A percentile compares a stretch with the other conserved stretches of the same genome.
phyloP scores from a whole-genome alignment of 1,140 invertebrate genomes.

The Helicoverpa armigera region DNA sequence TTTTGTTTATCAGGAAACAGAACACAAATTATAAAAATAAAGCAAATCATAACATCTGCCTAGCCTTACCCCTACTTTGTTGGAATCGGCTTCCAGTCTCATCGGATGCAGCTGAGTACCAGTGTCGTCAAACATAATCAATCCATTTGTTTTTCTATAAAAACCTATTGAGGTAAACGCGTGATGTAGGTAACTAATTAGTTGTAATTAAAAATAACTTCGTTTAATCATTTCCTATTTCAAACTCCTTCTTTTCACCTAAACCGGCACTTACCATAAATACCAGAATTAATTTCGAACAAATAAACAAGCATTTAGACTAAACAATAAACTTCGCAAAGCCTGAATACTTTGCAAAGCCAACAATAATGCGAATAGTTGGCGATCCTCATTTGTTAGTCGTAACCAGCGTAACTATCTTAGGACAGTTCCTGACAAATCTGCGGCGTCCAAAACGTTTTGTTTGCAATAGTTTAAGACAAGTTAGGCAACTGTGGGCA shows the following conservation, averaged over 20 bases:
- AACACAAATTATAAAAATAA: no score
- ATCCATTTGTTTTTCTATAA: no score
- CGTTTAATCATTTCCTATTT: neutral
- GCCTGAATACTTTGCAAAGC: conserved; percentile 12
- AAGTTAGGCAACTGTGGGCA: conserved; percentile 69
- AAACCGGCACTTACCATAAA: neutral
- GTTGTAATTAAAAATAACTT: no score
- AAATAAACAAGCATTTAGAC: neutral
- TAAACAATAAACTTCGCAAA: neutral
- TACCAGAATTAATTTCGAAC: neutral
- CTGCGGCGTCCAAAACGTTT: conserved; percentile 68
- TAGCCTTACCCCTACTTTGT: no score
- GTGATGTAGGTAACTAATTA: no score
- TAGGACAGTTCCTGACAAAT: conserved; percentile 71
- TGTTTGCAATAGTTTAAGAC: conserved; percentile 79
- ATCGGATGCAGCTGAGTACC: no score
- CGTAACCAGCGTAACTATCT: conserved; percentile 57
- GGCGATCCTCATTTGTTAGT: conserved; percentile 61
- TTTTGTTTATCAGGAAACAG: no score
- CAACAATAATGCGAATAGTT: conserved; percentile 56
- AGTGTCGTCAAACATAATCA: no score
- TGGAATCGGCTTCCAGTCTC: no score
- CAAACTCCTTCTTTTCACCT: neutral
- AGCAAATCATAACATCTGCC: no score
- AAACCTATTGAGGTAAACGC: no score